Evolutionary conservation across 2,113 vertebrate genomes (phyloP).

Genomic region (Lethenteron camtschaticum): DNA sequence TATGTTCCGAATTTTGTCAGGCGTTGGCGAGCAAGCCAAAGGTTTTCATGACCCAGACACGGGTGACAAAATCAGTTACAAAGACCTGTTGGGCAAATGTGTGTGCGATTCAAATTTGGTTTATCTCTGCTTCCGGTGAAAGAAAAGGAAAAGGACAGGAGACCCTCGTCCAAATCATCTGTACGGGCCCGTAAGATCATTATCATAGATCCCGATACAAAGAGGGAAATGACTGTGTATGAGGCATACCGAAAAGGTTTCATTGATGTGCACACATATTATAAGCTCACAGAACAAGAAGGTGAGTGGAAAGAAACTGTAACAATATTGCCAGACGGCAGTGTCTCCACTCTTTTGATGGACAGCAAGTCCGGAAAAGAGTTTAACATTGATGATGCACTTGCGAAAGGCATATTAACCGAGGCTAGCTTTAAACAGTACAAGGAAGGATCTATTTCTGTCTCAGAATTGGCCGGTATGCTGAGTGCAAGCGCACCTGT

Average conservation of each 20-base stretch:
- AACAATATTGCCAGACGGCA: slow-evolving; percentile 50
- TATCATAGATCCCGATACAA: slow-evolving; percentile 73
- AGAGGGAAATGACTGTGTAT: slow-evolving; percentile 72
- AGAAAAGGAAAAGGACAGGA: background rate
- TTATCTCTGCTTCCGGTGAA: slow-evolving; percentile 1
- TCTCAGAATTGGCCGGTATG: slow-evolving; percentile 73
- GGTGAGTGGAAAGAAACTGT: slow-evolving; percentile 96
- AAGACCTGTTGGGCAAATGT: background rate
- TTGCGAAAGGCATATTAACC: slow-evolving; percentile 45
- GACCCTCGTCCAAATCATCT: background rate
- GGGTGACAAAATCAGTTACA: background rate
- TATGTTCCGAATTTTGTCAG: background rate
- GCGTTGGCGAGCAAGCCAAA: background rate
- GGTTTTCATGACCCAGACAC: background rate
- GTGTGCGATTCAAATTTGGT: background rate
- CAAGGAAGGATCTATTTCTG: slow-evolving; percentile 67
- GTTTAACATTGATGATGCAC: slow-evolving; percentile 72
- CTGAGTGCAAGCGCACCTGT: slow-evolving; percentile 37
- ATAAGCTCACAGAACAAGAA: slow-evolving; percentile 77
- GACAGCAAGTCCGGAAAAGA: slow-evolving; percentile 80
- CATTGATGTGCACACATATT: slow-evolving; percentile 87
- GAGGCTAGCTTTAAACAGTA: slow-evolving; percentile 52
- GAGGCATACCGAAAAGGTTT: slow-evolving; percentile 65
- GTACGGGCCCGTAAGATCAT: slow-evolving; percentile 30
- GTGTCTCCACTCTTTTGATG: slow-evolving; percentile 60